Percentiles rank a stretch among this genome's conserved stretches.
Conservation (phyloP, 1,140 invertebrate genomes). For the Galleria mellonella region DNA sequence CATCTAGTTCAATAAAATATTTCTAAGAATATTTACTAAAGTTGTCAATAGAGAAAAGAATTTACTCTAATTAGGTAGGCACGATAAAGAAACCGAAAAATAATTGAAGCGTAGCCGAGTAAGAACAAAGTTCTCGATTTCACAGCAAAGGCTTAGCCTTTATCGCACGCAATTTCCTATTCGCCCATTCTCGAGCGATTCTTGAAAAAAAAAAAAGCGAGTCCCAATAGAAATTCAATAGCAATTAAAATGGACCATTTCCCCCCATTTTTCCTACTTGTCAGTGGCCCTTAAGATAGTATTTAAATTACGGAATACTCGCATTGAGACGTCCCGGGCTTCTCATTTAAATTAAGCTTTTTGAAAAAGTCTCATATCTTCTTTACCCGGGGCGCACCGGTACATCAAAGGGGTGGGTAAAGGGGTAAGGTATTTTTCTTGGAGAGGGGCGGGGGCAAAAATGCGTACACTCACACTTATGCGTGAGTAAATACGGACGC, state of each 20-base stretch:
- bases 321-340: slow-evolving; percentile 62
- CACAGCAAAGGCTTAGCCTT: too few relatives aligned
- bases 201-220: slow-evolving; percentile 39
- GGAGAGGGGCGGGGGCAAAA: slow-evolving; percentile 52
- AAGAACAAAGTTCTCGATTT: too few relatives aligned
- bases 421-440: slow-evolving; percentile 71
- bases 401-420: slow-evolving; percentile 65
- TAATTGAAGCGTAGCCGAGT: too few relatives aligned
- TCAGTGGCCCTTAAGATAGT: slow-evolving; percentile 55
- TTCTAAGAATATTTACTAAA: too few relatives aligned
- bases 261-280: slow-evolving; percentile 36
- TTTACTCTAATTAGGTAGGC: too few relatives aligned
- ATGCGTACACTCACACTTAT: slow-evolving; percentile 69
- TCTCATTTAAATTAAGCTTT: slow-evolving; percentile 74
- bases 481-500: slow-evolving; percentile 65
- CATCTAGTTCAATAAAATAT: too few relatives aligned
- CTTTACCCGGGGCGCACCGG: slow-evolving; percentile 64
- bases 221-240: slow-evolving; percentile 70
- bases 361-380: slow-evolving; percentile 74
- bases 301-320: slow-evolving; percentile 71
- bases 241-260: slow-evolving; percentile 63
- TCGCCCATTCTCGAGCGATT: too few relatives aligned
- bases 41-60: too few relatives aligned
- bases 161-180: too few relatives aligned
- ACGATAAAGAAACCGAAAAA: too few relatives aligned